Evolutionary conservation across 2,888 invertebrate species (phyloP).

Genomic region (Masnerella sp.): DNA sequence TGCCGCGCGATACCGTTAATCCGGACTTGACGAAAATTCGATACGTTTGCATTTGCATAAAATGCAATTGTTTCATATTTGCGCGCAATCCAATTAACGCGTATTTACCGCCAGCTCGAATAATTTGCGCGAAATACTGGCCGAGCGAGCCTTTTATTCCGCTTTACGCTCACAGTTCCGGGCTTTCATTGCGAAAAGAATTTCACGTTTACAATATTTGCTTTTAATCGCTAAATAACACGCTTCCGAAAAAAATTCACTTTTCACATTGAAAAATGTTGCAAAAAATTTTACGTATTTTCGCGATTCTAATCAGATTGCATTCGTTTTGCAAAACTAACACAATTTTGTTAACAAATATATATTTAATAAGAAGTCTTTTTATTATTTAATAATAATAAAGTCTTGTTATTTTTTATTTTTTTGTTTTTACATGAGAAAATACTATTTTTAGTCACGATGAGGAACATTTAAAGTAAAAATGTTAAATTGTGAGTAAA

Average conservation of each 20-base stretch:
- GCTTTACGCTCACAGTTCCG: not conserved
- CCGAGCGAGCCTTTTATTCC: slow-evolving; percentile 15
- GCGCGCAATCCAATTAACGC: slow-evolving; percentile 52
- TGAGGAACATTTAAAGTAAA: too few relatives aligned
- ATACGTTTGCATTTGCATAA: slow-evolving; percentile 50
- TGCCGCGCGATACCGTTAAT: slow-evolving; percentile 50
- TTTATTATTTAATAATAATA: too few relatives aligned
- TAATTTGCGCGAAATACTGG: slow-evolving; percentile 41
- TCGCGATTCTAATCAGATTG: too few relatives aligned
- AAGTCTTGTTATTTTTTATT: not conserved
- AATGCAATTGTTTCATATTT: slow-evolving; percentile 51
- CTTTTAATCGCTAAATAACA: not conserved
- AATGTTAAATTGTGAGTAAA: too few relatives aligned
- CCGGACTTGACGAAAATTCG: slow-evolving; percentile 47
- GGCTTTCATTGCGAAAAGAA: slow-evolving; percentile 15
- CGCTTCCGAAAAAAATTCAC: not conserved
- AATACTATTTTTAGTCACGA: too few relatives aligned
- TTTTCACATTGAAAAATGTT: not conserved
- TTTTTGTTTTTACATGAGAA: too few relatives aligned
- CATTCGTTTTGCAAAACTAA: too few relatives aligned
- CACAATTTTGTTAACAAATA: too few relatives aligned
- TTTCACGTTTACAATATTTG: not conserved
- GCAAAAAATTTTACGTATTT: too few relatives aligned
- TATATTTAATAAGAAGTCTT: too few relatives aligned
- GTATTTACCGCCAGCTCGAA: slow-evolving; percentile 30